Evolutionary conservation across 2,113 vertebrate genomes (phyloP).

Genomic region (Dendropsophus ebraccatus): DNA sequence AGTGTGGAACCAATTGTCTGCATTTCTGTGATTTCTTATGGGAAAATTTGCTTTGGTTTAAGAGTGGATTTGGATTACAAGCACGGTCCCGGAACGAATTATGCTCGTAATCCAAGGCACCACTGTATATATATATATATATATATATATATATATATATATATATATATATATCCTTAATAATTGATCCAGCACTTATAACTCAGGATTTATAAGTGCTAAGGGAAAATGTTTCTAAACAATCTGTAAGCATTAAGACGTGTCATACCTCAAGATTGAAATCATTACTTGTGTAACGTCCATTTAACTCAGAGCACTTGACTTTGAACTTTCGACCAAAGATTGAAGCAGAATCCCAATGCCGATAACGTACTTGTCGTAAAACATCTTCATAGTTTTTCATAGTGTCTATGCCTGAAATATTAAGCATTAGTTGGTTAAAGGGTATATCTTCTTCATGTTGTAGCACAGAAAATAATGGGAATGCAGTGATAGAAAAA

Average conservation of each 20-base stretch:
- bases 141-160: too few relatives aligned
- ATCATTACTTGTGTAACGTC: constrained; percentile 93
- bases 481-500: background rate
- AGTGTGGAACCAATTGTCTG: too few relatives aligned
- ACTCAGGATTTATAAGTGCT: too few relatives aligned
- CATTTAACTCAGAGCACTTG: constrained; percentile 94
- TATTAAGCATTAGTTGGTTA: background rate
- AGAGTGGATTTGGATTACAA: too few relatives aligned
- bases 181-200: too few relatives aligned
- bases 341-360: constrained; percentile 74
- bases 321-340: constrained; percentile 84
- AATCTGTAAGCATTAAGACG: background rate
- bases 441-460: background rate
- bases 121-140: too few relatives aligned
- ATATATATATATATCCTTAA: too few relatives aligned
- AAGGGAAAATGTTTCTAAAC: background rate
- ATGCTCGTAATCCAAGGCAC: too few relatives aligned
- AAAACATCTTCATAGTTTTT: constrained; percentile 89
- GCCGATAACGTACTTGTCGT: constrained; percentile 83
- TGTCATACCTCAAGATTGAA: constrained; percentile 85
- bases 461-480: background rate
- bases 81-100: too few relatives aligned
- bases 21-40: too few relatives aligned
- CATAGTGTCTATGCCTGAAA: constrained; percentile 91
- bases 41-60: too few relatives aligned